A percentile compares a stretch with the other conserved stretches of the same genome.
Evolutionary conservation across 1,140 invertebrate species (phyloP).

Genomic region (Drosophila dunni): DNA sequence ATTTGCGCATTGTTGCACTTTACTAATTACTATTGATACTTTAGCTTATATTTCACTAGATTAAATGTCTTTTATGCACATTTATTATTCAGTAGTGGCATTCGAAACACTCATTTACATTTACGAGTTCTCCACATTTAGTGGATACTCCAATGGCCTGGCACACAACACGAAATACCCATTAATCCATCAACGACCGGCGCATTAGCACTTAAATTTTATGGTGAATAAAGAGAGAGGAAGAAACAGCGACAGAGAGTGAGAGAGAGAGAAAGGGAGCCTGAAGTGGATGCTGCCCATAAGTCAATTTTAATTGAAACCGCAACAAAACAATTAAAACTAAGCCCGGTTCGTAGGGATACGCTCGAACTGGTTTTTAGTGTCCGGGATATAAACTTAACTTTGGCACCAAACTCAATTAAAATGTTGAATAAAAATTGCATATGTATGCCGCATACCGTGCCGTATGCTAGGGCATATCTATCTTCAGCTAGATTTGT

Average conservation of each 20-base stretch:
- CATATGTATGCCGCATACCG: slow-evolving; percentile 63
- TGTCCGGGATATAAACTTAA: slow-evolving; percentile 66
- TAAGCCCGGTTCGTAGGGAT: slow-evolving; percentile 46
- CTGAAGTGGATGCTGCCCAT: slow-evolving; percentile 6
- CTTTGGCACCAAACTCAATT: slow-evolving; percentile 78
- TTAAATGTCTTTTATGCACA: slow-evolving; percentile 4
- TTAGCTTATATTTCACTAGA: not conserved
- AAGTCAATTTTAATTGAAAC: slow-evolving; percentile 79
- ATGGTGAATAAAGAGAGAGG: slow-evolving; percentile 25
- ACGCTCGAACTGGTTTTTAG: slow-evolving; percentile 22
- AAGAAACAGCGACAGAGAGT: not conserved
- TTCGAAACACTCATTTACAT: slow-evolving; percentile 29
- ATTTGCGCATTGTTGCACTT: slow-evolving; percentile 1
- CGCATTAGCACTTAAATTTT: slow-evolving; percentile 52
- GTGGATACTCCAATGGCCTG: slow-evolving; percentile 40
- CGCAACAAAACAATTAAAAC: slow-evolving; percentile 78
- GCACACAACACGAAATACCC: slow-evolving; percentile 12
- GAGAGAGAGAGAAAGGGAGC: not conserved
- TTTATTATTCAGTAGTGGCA: not conserved
- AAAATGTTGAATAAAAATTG: slow-evolving; percentile 75
- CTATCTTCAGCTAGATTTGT: slow-evolving; percentile 20
- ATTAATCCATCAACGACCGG: slow-evolving; percentile 52
- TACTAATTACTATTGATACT: slow-evolving; percentile 7
- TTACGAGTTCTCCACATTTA: slow-evolving; percentile 38
- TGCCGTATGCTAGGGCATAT: slow-evolving; percentile 25